Evolutionary conservation across 2,888 invertebrate genomes (phyloP), one percentile per base, ranked within the genome.

Genomic region (Amaurobius ferox): DNA sequence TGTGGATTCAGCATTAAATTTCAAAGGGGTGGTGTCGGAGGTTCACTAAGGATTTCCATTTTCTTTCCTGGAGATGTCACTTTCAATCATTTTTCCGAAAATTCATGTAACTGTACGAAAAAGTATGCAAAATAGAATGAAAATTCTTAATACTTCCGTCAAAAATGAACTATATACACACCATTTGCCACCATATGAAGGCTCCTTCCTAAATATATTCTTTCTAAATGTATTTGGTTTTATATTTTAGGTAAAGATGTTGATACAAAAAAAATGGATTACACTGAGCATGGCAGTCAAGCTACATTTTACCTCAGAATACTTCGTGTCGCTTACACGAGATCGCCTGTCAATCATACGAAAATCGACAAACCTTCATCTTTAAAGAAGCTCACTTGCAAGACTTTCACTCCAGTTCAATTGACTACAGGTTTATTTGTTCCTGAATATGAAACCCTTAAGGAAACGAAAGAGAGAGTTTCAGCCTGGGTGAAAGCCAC

Each of bases 251-350:
- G 72, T 28, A 7, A 19, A 23, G 79, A 67, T 3, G 72, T 88
- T 26, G 86, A 89, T 39, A 81, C 88, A 0, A 83, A 88, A 61
- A 87, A 72, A 66, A 89, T 88, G 88, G 44, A 74, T n/a, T 88
- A 88, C 64, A 71, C 80, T 2, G 87, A 89, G 48, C 76, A 90
- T 86, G 86, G 87, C 7, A 80, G 74, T 9, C 72, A 61, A 40
- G 13, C 30, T 2, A 88, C 85, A 6, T 81, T 74, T 48, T 89
- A 83, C 39, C 55, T 89, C n/a, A 83, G 89, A 61, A 87, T 89
- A 26, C 39, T 89, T 7, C 71, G 89, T 28, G 73, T 89, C 7
- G 73, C 81, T 0, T 89, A 88, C 39, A 68, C 79, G 7, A 88
- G 86, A 73, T 19, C 26, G 13, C 30, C 0, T 6, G 40, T n/a